phyloP scores from a whole-genome alignment of 1,140 invertebrate genomes.

The Halictus rubicundus region DNA sequence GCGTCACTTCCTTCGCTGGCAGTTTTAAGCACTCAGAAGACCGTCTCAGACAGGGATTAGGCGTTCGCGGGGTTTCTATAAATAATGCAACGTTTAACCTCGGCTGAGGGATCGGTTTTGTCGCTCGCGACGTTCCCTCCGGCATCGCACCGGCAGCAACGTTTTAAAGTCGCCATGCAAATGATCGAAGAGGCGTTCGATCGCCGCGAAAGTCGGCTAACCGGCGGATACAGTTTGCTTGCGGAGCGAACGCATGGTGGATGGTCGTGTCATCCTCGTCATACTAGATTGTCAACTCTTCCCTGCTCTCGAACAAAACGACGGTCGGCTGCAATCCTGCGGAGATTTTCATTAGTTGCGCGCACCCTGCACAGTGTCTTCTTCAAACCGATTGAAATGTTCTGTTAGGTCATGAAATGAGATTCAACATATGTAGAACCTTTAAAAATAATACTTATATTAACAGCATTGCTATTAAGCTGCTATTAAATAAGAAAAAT shows the following conservation, averaged over 20 bases:
- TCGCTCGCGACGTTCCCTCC: neutral
- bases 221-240: neutral
- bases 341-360: no score
- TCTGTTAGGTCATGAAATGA: no score
- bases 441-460: no score
- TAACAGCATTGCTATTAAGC: no score
- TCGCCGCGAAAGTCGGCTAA: neutral
- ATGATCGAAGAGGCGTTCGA: slow-evolving; percentile 21
- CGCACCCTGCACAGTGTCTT: no score
- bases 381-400: no score
- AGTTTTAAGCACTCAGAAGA: slow-evolving; percentile 58
- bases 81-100: slow-evolving; percentile 64
- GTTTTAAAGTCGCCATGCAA: slow-evolving; percentile 47
- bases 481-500: no score
- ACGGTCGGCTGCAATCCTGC: no score
- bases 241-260: neutral
- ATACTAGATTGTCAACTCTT: no score
- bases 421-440: no score
- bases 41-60: slow-evolving; percentile 66
- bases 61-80: slow-evolving; percentile 65
- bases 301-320: no score
- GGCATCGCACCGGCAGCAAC: neutral
- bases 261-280: neutral
- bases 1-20: neutral
- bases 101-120: slow-evolving; percentile 40